Evolutionary conservation across 2,113 vertebrate genomes (phyloP).

Genomic region (Empidonax alnorum): DNA sequence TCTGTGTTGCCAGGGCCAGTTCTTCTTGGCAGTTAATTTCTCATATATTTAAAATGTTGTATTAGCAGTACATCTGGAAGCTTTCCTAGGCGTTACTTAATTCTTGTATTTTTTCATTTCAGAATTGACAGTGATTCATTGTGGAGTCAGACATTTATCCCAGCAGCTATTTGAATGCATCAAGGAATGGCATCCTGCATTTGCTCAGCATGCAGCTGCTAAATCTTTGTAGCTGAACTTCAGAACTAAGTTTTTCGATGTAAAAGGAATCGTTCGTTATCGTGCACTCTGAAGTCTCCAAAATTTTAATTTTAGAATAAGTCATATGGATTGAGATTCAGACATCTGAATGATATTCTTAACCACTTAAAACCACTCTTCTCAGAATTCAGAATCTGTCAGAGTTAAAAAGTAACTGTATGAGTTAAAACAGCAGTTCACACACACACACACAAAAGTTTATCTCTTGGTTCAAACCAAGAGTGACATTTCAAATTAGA

Average conservation of each 20-base stretch:
- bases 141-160: conserved; percentile 4
- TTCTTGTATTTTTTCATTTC: background rate
- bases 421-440: background rate
- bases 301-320: background rate
- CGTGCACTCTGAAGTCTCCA: background rate
- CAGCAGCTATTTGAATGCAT: conserved; percentile 19
- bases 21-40: conserved; percentile 4
- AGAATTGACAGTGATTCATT: conserved; percentile 29
- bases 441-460: background rate
- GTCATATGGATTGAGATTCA: background rate
- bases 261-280: background rate
- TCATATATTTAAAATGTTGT: background rate
- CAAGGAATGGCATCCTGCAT: background rate
- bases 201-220: background rate
- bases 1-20: background rate
- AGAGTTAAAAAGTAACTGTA: background rate
- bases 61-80: conserved; percentile 3
- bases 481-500: background rate
- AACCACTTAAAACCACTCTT: background rate
- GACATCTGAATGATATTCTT: background rate
- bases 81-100: conserved; percentile 35
- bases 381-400: background rate
- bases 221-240: background rate
- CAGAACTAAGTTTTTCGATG: background rate
- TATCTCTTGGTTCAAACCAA: background rate